Base-by-base conservation (phyloP, 2,888 invertebrate genomes). In the Antitype chi region DNA sequence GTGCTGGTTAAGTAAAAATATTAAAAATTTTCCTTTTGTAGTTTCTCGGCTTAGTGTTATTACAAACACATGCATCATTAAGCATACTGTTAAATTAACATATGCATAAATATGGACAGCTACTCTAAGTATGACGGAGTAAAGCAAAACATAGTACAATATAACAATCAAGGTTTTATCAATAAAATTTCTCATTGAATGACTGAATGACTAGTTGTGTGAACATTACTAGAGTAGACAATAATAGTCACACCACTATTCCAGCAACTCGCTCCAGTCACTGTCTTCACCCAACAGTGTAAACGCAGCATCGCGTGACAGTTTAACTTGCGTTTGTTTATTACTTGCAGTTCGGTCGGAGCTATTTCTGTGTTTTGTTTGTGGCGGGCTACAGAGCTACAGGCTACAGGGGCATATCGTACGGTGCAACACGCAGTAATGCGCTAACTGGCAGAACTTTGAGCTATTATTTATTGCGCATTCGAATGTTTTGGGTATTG, bases 261-360 rank as follows among this genome's bases (percentile, higher is more conserved):
- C 25, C n/a, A 73, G 63, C 38, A 11, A 74, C 81, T 85, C 7
- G 80, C 72, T 4, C 74, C 9, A 75, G 28, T 55, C 23, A 57
- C 85, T 85, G 67, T 11, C 57, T n/a, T 20, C 49, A 11, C 25
- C 23, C 15, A 47, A 62, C 38, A 49, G 76, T 76, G 52, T 74
- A 59, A 87, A 82, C 80, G 81, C 76, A 78, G 87, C 87, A 87
- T 82, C 78, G 84, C 88, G 86, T 85, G 87, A 87, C 87, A 87
- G 85, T 87, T 87, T 87, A 87, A 83, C 87, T 83, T 60, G 70
- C 70, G 83, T 88, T 89, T 89, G 89, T 89, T 88, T 88, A 88
- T 87, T 85, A 80, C 77, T 80, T 70, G 62, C 80, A 80, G 86
- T 82, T 80, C 78, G 59, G 73, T 73, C 79, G 84, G 38, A 60